Base-by-base conservation (phyloP, 2,797 vertebrate genomes). In the Microctenopoma lineatum region DNA sequence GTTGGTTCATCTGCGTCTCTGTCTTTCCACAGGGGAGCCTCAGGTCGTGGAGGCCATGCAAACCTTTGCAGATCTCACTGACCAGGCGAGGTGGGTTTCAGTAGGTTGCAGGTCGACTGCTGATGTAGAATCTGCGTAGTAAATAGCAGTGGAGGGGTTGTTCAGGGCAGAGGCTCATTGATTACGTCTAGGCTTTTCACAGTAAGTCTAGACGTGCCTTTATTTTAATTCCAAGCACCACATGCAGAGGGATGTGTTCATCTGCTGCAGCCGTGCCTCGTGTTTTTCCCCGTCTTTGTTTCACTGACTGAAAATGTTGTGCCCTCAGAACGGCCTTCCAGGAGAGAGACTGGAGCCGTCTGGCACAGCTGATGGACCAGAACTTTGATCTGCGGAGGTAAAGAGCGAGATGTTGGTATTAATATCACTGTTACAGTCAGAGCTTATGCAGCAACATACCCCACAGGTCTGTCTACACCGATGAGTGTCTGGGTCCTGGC, bases 351-450 rank as follows among this genome's bases (percentile, higher is more conserved):
- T 95, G 94, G 94, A 55, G 26, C 57, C 64, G 53, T 29, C 78
- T 95, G 76, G 89, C 93, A 5, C 87, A 94, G 4, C 87, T 95
- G 59, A 95, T 96, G 94, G 92, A 95, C 79, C 81, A 89, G 85
- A 96, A 96, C 88, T 94, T 96, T 67, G 93, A 95, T 45, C 84
- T 95, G 65, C 80, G 95, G 51, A 90, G 93, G 95, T 95, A 79
- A 83, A 59, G 10, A 0, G 2, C 3, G 5, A 1, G 14, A 42
- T 58, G 32, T 46, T 38, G 46, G 7, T 7, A 3, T 32, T 54
- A 3, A 5, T 8, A 3, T 38, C 11, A 4, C 5, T 0, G 16
- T 55, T 5, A 10, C 5, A 0, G 8, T 32, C 26, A 14, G n/a
- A 48, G 60, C 21, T 79, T 3, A 48, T 59, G 13, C 46, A 55